These are phyloP conservation scores for Tyrannus savana DNA, from an alignment of 2,113 vertebrate species.

Conservation along the genomic window DNA sequence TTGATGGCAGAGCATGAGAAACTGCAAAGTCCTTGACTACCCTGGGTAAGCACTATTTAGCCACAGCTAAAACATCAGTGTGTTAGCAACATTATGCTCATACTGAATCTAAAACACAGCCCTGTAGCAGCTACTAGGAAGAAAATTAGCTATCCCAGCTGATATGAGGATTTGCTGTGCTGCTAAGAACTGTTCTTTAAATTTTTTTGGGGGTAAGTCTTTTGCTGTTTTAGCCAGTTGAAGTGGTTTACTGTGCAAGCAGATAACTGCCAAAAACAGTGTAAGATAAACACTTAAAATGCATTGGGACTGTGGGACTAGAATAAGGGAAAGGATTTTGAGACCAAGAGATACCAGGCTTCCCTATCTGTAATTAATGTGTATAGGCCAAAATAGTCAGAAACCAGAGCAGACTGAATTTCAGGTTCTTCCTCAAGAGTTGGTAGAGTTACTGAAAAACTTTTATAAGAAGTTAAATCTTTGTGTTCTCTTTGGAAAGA, in stretches of 20 bases:
- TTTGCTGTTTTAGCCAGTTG: neutral
- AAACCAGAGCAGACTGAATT: neutral
- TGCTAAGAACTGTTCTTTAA: neutral
- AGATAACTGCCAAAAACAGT: neutral
- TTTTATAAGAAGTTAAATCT: neutral
- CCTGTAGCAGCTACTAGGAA: neutral
- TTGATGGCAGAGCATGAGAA: neutral
- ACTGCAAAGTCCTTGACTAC: neutral
- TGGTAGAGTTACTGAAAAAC: neutral
- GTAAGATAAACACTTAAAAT: neutral
- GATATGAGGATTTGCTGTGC: neutral
- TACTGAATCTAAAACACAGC: neutral
- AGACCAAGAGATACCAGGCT: neutral
- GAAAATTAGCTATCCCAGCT: neutral
- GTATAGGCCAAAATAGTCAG: neutral
- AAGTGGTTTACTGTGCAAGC: neutral
- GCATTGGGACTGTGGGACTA: neutral
- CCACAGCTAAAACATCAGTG: neutral
- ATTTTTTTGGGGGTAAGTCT: rapidly evolving
- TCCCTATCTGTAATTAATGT: neutral
- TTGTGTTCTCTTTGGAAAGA: neutral
- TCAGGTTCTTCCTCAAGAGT: neutral
- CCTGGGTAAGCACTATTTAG: neutral
- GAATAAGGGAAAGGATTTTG: neutral
- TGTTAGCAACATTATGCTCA: neutral